phyloP scores from a whole-genome alignment of 2,113 vertebrate genomes.

The Noctilio leporinus region DNA sequence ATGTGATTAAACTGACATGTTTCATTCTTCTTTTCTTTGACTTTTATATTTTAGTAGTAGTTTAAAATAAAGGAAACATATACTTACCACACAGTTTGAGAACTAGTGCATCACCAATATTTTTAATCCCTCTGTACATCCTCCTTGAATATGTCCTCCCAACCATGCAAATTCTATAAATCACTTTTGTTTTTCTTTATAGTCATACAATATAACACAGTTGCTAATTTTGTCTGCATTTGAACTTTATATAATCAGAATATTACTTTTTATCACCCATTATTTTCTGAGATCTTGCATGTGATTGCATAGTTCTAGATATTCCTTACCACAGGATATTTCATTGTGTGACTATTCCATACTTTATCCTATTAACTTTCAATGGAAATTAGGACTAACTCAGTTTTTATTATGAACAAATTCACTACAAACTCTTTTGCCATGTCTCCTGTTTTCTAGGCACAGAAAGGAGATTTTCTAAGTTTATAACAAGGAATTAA shows the following conservation, averaged over 20 bases:
- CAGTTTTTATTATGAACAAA: not conserved
- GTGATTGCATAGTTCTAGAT: not conserved
- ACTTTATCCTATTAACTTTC: not conserved
- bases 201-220: not conserved
- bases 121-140: not conserved
- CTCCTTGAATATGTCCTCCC: not conserved
- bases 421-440: not conserved
- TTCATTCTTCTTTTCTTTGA: not conserved
- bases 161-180: not conserved
- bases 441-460: not conserved
- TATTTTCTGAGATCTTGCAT: not conserved
- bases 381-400: not conserved
- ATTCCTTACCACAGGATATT: not conserved
- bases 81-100: not conserved
- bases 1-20: constrained; percentile 8
- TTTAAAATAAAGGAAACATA: not conserved
- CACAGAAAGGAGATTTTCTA: not conserved
- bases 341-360: not conserved
- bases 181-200: not conserved
- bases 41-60: not conserved
- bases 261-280: not conserved
- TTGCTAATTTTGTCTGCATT: not conserved
- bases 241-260: not conserved
- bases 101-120: not conserved
- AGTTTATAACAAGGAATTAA: not conserved